Evolutionary conservation across 2,113 vertebrate species (phyloP), one percentile per base, ranked within the genome.

Genomic region (Oncorhynchus keta): DNA sequence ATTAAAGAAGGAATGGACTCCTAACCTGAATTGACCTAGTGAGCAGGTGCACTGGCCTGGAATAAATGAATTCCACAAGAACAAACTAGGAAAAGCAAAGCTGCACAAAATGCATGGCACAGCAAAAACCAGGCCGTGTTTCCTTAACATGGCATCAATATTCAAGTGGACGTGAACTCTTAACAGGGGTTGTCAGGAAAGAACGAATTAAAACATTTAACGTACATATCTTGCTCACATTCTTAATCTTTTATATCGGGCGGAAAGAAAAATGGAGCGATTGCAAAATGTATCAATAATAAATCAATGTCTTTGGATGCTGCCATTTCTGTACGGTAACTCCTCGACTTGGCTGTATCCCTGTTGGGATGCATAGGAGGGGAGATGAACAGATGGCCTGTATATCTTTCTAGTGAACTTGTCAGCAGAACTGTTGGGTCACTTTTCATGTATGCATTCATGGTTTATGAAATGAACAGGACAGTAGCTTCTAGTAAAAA

Each of bases 231-330:
- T 84, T 70, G 74, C 83, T 89, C 80, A 80, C 73, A 75, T 71
- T 81, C 11, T 90, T 20, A 84, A 89, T 90, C 30, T 85, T 86
- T 88, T 39, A 90, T 89, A 71, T 28, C 11, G 49, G 20, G 35
- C n/a, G 76, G 69, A 74, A 80, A 79, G 67, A 72, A 81, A 88
- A 87, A 81, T 75, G 66, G 74, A 83, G 67, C 57, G 0, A 73
- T 80, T 84, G 75, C 71, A 77, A 75, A 26, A 18, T 12, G 67
- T 86, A 89, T 89, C 79, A 91, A 89, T 90, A 89, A 90, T 90
- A 83, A 80, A 91, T 87, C 81, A 73, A 76, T 79, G 83, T 85
- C 72, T 86, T 82, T 84, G 28, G 68, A 16, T 48, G 70, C 70
- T 80, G 72, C 11, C 32, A 26, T 73, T 74, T 73, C 26, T 72